Evolutionary conservation across 2,888 invertebrate genomes (phyloP).

Genomic region (Drosophila kanekoi): DNA sequence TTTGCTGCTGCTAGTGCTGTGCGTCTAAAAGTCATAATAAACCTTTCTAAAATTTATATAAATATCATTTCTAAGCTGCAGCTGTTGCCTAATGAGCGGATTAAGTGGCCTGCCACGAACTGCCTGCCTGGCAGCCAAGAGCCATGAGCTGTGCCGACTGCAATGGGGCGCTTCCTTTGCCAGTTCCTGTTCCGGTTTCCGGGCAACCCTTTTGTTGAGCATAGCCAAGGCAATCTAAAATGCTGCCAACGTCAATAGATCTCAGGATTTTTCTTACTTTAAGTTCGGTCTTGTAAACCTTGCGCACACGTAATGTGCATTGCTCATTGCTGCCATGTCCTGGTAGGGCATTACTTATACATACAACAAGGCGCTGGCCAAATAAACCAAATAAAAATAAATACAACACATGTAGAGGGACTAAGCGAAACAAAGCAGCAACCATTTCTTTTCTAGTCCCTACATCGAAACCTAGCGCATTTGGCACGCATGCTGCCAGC

Average conservation of each 20-base stretch:
- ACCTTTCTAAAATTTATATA: slow-evolving; percentile 63
- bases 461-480: slow-evolving; percentile 35
- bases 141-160: slow-evolving; percentile 17
- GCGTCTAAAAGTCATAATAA: slow-evolving; percentile 58
- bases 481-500: slow-evolving; percentile 50
- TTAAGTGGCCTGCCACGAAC: slow-evolving; percentile 53
- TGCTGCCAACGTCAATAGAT: slow-evolving; percentile 17
- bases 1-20: neutral
- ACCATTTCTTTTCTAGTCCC: slow-evolving; percentile 38
- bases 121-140: neutral
- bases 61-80: slow-evolving; percentile 66
- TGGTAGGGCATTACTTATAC: slow-evolving; percentile 27
- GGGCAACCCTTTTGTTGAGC: slow-evolving; percentile 44
- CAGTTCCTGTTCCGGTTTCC: slow-evolving; percentile 39
- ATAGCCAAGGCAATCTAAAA: slow-evolving; percentile 37
- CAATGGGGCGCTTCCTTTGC: slow-evolving; percentile 39
- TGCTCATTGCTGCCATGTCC: slow-evolving; percentile 22
- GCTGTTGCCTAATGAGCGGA: slow-evolving; percentile 77
- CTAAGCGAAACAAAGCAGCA: slow-evolving; percentile 38
- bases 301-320: slow-evolving; percentile 24
- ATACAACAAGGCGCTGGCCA: slow-evolving; percentile 32
- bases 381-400: slow-evolving; percentile 53
- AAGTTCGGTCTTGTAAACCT: slow-evolving; percentile 4
- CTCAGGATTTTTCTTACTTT: slow-evolving; percentile 29
- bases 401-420: slow-evolving; percentile 18